Percentiles rank a stretch among this genome's conserved stretches.
Evolutionary conservation across 1,140 invertebrate species (phyloP).

Genomic region (Laupala kohalensis): DNA sequence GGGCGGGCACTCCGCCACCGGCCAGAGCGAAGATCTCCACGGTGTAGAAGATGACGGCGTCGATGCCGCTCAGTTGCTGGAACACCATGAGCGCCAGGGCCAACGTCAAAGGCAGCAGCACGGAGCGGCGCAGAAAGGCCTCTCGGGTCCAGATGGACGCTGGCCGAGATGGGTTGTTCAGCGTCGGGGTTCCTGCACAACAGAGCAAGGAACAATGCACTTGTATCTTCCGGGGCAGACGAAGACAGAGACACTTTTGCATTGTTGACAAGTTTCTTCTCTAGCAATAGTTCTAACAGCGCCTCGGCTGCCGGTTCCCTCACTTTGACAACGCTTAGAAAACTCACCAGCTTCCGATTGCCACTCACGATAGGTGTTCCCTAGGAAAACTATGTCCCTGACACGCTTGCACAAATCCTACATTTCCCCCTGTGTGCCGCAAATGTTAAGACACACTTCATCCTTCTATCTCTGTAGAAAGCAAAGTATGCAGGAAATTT

Average conservation of each 20-base stretch:
- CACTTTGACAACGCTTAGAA: no score
- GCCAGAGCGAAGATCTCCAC: conserved; percentile 46
- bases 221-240: conserved; percentile 40
- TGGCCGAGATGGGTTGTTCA: conserved; percentile 31
- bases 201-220: conserved; percentile 35
- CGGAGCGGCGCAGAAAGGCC: conserved; percentile 6
- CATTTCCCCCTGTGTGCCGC: no score
- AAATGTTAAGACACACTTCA: no score
- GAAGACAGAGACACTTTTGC: no score
- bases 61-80: conserved; percentile 51
- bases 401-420: no score
- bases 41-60: conserved; percentile 55
- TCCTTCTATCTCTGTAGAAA: no score
- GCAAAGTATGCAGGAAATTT: no score
- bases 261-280: no score
- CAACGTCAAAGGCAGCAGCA: conserved; percentile 15
- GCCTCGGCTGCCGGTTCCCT: conserved; percentile 30
- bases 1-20: conserved; percentile 39
- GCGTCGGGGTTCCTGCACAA: conserved; percentile 34
- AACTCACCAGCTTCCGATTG: no score
- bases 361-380: no score
- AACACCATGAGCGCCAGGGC: conserved; percentile 39
- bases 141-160: conserved; percentile 17
- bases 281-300: no score
- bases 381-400: no score